phyloP scores from a whole-genome alignment of 2,113 vertebrate genomes.

The Chionomys nivalis region DNA sequence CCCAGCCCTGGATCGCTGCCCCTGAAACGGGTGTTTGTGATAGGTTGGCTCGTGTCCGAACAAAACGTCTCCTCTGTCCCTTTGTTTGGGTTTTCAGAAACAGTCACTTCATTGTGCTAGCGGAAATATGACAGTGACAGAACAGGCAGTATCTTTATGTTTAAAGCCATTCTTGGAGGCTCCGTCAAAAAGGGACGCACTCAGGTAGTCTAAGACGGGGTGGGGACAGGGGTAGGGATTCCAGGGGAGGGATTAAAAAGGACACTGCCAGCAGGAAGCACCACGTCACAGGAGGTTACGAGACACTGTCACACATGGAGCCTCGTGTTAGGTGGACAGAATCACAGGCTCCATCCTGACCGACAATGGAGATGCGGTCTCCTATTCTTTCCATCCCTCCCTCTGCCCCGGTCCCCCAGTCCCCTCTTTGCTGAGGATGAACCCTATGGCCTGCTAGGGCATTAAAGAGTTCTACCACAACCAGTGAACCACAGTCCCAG shows the following conservation, averaged over 20 bases:
- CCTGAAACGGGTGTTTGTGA: neutral
- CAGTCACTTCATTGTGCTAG: neutral
- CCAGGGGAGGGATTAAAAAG: neutral
- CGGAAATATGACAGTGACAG: neutral
- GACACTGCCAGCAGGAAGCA: neutral
- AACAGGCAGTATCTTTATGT: neutral
- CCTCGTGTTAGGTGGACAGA: neutral
- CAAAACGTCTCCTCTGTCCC: neutral
- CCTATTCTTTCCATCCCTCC: neutral
- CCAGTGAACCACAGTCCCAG: neutral
- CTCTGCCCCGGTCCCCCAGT: fast-evolving
- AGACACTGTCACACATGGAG: neutral
- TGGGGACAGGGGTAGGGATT: neutral
- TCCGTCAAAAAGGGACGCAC: neutral
- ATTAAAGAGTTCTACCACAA: neutral
- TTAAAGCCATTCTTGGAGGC: neutral
- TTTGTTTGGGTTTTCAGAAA: constrained; percentile 7
- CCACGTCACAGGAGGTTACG: neutral
- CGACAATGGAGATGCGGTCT: neutral
- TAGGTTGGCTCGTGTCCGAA: neutral
- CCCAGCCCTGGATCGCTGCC: neutral
- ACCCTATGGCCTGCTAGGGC: neutral
- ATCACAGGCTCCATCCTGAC: neutral
- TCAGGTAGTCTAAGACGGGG: neutral
- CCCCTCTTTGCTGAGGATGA: neutral